phyloP scores from a whole-genome alignment of 1,140 invertebrate genomes.

The Oreohelix idahoensis region DNA sequence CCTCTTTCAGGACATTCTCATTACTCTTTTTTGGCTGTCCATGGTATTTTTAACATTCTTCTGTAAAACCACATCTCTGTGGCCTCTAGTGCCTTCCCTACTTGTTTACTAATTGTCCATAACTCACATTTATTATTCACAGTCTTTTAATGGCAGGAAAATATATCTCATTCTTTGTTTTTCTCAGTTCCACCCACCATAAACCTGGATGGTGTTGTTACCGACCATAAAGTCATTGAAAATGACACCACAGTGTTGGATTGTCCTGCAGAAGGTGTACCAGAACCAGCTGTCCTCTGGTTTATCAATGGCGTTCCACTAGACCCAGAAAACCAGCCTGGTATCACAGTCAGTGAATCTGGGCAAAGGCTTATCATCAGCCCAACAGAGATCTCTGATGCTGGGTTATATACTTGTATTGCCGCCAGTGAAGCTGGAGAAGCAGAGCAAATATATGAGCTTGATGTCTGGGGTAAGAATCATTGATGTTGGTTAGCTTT shows the following conservation, averaged over 20 bases:
- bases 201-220: constrained; percentile 54
- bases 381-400: constrained; percentile 48
- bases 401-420: constrained; percentile 57
- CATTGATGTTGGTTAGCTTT: no score
- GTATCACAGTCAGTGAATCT: constrained; percentile 30
- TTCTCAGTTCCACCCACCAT: constrained; percentile 72
- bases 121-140: no score
- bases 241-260: constrained; percentile 58
- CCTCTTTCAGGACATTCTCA: no score
- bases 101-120: no score
- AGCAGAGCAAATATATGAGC: constrained; percentile 65
- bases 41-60: no score
- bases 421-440: constrained; percentile 70
- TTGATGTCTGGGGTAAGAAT: constrained; percentile 69
- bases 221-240: constrained; percentile 55
- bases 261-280: constrained; percentile 72
- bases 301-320: constrained; percentile 55
- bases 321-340: constrained; percentile 39
- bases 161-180: no score
- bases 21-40: no score
- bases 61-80: no score
- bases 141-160: no score
- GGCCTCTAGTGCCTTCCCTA: no score
- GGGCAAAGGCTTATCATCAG: constrained; percentile 52
- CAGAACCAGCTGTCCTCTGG: constrained; percentile 74